These are phyloP conservation scores for Brachypterus glaber DNA, from an alignment of 2,888 invertebrate genomes.

Conservation along the genomic window DNA sequence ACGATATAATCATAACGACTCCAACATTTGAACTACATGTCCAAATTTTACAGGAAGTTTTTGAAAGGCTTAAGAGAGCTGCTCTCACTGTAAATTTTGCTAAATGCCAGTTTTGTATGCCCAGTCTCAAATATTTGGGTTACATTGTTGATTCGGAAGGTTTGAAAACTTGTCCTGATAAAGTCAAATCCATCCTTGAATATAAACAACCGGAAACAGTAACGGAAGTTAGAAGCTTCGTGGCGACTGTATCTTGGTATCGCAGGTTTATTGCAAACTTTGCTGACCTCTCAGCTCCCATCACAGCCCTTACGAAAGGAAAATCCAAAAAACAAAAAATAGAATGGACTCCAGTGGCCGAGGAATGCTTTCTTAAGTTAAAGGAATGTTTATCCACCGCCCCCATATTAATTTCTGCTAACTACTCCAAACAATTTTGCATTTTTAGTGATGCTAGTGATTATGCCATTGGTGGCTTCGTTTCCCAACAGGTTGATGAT, in stretches of 20 bases:
- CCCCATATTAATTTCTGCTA: constrained; percentile 18
- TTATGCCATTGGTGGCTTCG: constrained; percentile 25
- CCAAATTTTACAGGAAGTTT: no score
- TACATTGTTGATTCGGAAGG: no score
- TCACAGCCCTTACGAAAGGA: constrained; percentile 3
- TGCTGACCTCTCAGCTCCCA: constrained; percentile 3
- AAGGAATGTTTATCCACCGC: constrained; percentile 22
- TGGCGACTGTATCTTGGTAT: constrained; percentile 13
- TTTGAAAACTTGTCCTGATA: constrained; percentile 9
- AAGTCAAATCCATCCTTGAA: constrained; percentile 12
- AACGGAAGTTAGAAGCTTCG: constrained; percentile 12
- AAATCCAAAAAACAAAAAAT: constrained; percentile 8
- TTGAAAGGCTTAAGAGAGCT: no score
- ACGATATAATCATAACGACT: constrained; percentile 16
- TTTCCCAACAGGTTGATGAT: constrained; percentile 16
- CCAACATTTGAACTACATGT: no score
- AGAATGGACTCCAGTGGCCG: constrained; percentile 4
- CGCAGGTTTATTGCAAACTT: constrained; percentile 11
- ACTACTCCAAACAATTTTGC: constrained; percentile 19
- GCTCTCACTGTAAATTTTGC: no score
- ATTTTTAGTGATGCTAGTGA: constrained; percentile 25
- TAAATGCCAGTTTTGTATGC: no score
- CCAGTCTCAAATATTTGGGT: no score
- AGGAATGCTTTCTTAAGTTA: constrained; percentile 14
- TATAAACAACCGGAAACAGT: constrained; percentile 9